These are phyloP conservation scores for Valencia hispanica DNA, from an alignment of 2,797 vertebrate species.

Conservation along the genomic window DNA sequence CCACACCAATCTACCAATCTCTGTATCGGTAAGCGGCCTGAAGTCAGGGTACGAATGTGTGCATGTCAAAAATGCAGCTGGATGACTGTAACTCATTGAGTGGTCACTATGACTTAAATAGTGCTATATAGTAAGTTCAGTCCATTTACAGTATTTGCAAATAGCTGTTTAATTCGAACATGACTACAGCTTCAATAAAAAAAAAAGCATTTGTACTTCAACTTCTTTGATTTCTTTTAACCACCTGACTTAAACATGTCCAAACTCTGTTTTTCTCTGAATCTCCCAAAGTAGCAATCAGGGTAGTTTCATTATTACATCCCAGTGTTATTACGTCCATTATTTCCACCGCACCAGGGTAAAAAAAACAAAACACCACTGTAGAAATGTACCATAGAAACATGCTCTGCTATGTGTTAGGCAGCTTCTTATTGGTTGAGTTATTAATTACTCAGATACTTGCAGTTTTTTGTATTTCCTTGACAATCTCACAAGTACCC, in stretches of 20 bases:
- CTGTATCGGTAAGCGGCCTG: not conserved
- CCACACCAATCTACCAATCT: not conserved
- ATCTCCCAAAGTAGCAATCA: not conserved
- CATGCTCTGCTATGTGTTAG: not conserved
- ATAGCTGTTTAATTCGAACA: not conserved
- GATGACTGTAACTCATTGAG: not conserved
- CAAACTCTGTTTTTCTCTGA: not conserved
- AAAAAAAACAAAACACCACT: not conserved
- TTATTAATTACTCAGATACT: not conserved
- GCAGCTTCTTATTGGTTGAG: not conserved
- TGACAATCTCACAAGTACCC: too few relatives aligned
- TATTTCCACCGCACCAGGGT: not conserved
- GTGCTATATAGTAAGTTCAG: not conserved
- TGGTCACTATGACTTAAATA: not conserved
- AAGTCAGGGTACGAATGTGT: not conserved
- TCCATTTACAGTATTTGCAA: not conserved
- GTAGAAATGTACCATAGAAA: not conserved
- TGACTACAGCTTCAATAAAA: too few relatives aligned
- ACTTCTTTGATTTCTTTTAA: not conserved
- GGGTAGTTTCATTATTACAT: not conserved
- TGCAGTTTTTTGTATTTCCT: too few relatives aligned
- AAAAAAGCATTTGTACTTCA: not conserved
- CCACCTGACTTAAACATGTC: not conserved
- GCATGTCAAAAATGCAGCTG: not conserved
- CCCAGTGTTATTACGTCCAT: too few relatives aligned